Evolutionary conservation across 2,888 invertebrate species (phyloP).

Genomic region (Siphlonurus alternatus): DNA sequence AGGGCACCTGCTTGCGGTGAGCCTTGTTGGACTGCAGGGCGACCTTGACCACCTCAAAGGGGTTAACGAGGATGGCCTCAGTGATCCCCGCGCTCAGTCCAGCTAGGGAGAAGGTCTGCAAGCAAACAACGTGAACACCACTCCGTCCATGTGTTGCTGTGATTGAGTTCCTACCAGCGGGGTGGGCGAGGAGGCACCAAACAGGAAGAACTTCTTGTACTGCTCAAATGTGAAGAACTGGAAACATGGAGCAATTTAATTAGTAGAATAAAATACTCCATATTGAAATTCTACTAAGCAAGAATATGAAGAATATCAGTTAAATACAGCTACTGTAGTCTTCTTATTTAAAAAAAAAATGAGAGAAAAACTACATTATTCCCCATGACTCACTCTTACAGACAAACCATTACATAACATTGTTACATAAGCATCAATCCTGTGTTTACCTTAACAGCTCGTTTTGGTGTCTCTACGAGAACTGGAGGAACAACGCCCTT

Average conservation of each 20-base stretch:
- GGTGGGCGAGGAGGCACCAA: constrained; percentile 55
- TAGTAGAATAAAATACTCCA: no score
- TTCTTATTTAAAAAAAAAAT: no score
- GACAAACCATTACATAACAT: no score
- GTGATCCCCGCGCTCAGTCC: constrained; percentile 79
- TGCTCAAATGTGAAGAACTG: constrained; percentile 86
- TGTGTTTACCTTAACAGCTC: constrained; percentile 53
- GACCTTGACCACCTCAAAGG: constrained; percentile 95
- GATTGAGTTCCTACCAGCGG: constrained; percentile 65
- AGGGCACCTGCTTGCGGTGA: constrained; percentile 43
- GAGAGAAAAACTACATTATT: no score
- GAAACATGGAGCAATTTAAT: constrained; percentile 20
- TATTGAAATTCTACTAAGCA: constrained; percentile 4
- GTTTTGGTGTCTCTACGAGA: constrained; percentile 84
- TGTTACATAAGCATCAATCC: no score
- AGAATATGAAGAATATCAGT: not conserved
- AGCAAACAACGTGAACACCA: no score
- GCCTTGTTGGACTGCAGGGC: constrained; percentile 59
- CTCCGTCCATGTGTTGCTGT: no score
- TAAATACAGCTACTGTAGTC: not conserved
- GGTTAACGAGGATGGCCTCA: constrained; percentile 84
- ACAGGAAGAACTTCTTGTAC: constrained; percentile 70
- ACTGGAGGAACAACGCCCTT: constrained; percentile 90
- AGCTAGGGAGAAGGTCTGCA: constrained; percentile 72
- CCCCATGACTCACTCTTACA: no score